Evolutionary conservation across 1,140 invertebrate species (phyloP), one percentile per base, ranked within the genome.

Genomic region (Aphaenogaster ashmeadi): DNA sequence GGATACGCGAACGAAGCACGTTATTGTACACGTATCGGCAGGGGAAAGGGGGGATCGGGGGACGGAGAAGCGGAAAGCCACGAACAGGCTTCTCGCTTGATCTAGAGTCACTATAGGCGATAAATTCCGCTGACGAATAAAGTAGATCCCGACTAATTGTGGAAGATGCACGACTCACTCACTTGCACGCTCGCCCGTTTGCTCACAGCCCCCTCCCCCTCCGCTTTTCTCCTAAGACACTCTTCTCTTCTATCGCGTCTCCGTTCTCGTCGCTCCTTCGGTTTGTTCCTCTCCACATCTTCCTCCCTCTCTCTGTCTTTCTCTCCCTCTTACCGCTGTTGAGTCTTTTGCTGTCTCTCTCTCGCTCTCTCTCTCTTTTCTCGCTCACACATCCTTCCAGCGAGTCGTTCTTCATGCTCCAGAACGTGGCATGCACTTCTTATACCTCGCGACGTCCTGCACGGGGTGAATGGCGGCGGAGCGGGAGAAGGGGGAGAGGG

Each of bases 111-210:
- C 93, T 91, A 89, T 86, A 92, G 78, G 92, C 94, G 93, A 95
- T 95, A 95, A 95, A 95, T 95, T 91, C 92, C 89, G 89, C 86
- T 91, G 89, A 79, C 88, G 92, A 95, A 95, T 94, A 95, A 95
- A 95, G 93, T 94, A 94, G 94, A 94, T 95, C 94, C 93, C 93
- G 94, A 94, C 95, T 95, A 95, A 95, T 95, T 95, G 95, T 93
- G 94, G 91, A 92, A 95, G 95, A 95, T 95, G 92, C 94, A 95
- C 94, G 95, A 95, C 92, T 94, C 91, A 93, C 92, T 94, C 92
- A 93, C 93, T 94, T 91, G 90, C 90, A 85, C 88, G 90, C 56
- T 75, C 75, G 62, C 11, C 44, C 52, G 50, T 86, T 79, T 56
- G 75, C 27, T 74, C 64, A 81, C 67, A 36, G 74, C 47, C 8